These are phyloP conservation scores for Catagonus wagneri DNA, from an alignment of 2,113 vertebrate genomes.

Conservation along the genomic window DNA sequence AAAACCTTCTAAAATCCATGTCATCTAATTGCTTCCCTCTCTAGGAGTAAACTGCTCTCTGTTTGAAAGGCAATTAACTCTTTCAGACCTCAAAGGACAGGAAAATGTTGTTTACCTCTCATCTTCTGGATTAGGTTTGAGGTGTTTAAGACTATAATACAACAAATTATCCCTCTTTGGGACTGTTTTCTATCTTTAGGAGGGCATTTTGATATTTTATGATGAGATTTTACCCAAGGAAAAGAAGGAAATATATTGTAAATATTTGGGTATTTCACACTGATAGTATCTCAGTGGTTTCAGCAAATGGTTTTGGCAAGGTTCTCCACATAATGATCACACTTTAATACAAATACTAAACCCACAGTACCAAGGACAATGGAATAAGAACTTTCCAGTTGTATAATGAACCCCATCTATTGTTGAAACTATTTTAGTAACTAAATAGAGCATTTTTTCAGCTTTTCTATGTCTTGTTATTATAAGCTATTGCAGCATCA, in stretches of 20 bases:
- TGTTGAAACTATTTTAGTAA: constrained; percentile 44
- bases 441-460: constrained; percentile 48
- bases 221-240: constrained; percentile 54
- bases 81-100: constrained; percentile 70
- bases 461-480: neutral
- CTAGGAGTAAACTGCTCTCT: constrained; percentile 46
- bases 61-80: constrained; percentile 76
- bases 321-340: constrained; percentile 29
- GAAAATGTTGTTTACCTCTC: constrained; percentile 54
- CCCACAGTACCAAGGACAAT: neutral
- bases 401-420: neutral
- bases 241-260: constrained; percentile 61
- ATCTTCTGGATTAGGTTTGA: constrained; percentile 45
- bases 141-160: constrained; percentile 17
- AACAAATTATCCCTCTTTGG: constrained; percentile 47
- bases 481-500: neutral
- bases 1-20: constrained; percentile 66
- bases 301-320: constrained; percentile 66
- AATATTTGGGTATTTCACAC: constrained; percentile 68
- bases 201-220: constrained; percentile 68
- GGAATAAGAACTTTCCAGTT: constrained; percentile 17
- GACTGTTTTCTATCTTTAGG: constrained; percentile 60
- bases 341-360: constrained; percentile 21
- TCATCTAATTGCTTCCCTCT: constrained; percentile 56
- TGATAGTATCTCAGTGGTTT: constrained; percentile 65